Conservation (phyloP, 1,140 invertebrate species). For the Pomacea maculata region DNA sequence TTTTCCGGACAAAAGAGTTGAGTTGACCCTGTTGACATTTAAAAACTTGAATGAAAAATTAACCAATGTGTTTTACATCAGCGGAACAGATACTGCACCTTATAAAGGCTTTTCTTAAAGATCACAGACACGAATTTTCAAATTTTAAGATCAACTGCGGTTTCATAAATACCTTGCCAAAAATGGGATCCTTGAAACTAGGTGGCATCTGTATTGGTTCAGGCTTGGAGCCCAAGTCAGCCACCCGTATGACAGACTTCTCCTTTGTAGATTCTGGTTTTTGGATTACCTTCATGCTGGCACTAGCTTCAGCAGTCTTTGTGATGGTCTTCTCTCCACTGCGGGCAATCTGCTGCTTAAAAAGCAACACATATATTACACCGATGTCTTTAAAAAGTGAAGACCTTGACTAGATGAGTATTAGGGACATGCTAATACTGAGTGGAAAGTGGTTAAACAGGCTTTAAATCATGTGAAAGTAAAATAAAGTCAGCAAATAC, state of each 20-base stretch:
- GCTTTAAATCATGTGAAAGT: too few species aligned
- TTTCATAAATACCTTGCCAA: conserved; percentile 50
- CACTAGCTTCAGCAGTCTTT: conserved; percentile 39
- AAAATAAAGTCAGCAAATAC: too few species aligned
- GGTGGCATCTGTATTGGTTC: conserved; percentile 62
- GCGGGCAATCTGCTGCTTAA: conserved; percentile 28
- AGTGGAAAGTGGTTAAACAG: too few species aligned
- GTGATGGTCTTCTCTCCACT: conserved; percentile 53
- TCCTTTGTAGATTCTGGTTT: conserved; percentile 54
- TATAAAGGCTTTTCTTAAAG: background rate
- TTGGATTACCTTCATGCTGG: conserved; percentile 46
- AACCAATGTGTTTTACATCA: conserved; percentile 5
- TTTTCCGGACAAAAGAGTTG: too few species aligned
- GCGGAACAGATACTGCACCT: background rate
- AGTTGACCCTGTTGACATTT: too few species aligned
- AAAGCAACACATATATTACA: too few species aligned
- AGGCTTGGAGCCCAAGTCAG: conserved; percentile 35
- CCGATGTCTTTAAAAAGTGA: too few species aligned
- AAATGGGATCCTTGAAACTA: conserved; percentile 57
- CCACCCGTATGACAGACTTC: conserved; percentile 14
- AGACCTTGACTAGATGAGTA: too few species aligned
- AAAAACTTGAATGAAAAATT: conserved; percentile 55
- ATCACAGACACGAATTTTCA: background rate
- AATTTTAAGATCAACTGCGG: background rate
- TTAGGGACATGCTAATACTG: too few species aligned